Base-by-base conservation (phyloP, 2,888 invertebrate species). In the Uloborus plumipes region DNA sequence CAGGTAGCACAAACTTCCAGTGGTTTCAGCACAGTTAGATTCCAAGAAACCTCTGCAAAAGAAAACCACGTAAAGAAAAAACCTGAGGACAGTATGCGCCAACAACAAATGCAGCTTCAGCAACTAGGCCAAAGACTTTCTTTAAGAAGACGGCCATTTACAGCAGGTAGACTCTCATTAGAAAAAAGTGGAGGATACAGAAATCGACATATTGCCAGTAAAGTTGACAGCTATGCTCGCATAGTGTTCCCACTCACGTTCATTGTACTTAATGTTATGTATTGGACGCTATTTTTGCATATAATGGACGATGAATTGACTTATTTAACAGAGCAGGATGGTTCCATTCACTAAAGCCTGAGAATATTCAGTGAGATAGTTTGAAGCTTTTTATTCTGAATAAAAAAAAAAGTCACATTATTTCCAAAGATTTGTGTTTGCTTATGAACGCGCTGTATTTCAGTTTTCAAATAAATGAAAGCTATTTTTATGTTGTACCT, bases 201-300 rank as follows among this genome's bases (percentile, higher is more conserved):
- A 66, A 83, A 75, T 50, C 61, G 77, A 9, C 83, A 83, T 58
- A 83, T 83, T 49, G 83, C 83, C 15, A 77, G 77, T 94, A 0
- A 94, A 96, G 81, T 85, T 22, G 83, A 84, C 51, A 77, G 80
- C 16, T 84, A 82, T 39, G 84, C 85, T 66, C 81, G 85, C 4
- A 50, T 88, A 39, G 81, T 89, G 1, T 90, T 90, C 86, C 97
- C 97, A 3, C 92, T 94, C 7, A 94, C 95, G 0, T 97, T 97
- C 88, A 93, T 93, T 0, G 89, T 95, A 0, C 93, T 97, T 85
- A 97, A 97, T 89, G 90, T 97, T 70, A 93, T 94, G 88, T 97
- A 97, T 89, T 97, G 97, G 97, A 90, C 94, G 88, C 92, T 93
- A 50, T 96, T 95, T 89, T 71, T 86, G 47, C 83, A 84, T 51